Conservation (phyloP, 2,797 vertebrate genomes). For the Sylvilagus floridanus region DNA sequence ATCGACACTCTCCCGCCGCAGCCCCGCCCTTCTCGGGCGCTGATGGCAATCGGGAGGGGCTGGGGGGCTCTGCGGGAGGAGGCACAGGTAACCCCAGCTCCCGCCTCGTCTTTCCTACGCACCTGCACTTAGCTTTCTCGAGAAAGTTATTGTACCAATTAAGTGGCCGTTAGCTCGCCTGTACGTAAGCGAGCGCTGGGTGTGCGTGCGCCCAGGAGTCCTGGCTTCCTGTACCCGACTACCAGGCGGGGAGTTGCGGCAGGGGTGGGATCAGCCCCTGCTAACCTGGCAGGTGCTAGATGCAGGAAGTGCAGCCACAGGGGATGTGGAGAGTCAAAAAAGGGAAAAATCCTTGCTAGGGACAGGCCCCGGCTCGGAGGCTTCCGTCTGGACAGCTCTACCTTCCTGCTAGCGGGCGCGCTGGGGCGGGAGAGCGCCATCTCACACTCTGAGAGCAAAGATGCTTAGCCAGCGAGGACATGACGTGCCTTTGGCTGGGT, state of each 20-base stretch:
- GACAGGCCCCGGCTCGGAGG: not conserved
- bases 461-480: not conserved
- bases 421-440: not conserved
- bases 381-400: not conserved
- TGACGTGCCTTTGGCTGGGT: not conserved
- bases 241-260: not conserved
- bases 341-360: not conserved
- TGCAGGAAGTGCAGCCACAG: not conserved
- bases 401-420: not conserved
- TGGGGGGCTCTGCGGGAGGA: not conserved
- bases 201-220: not conserved
- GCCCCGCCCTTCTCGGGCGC: not conserved
- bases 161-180: constrained; percentile 61
- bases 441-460: not conserved
- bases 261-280: not conserved
- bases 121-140: constrained; percentile 64
- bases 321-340: not conserved
- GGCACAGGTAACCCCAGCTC: constrained; percentile 10
- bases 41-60: constrained; percentile 68
- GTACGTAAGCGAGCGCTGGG: not conserved
- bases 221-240: not conserved
- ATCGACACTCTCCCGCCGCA: constrained; percentile 62
- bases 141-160: constrained; percentile 60
- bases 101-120: not conserved
- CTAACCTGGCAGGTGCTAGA: not conserved